A percentile compares a stretch with the other conserved stretches of the same genome.
Evolutionary conservation across 2,113 vertebrate genomes (phyloP).

Genomic region (Eurypyga helias): DNA sequence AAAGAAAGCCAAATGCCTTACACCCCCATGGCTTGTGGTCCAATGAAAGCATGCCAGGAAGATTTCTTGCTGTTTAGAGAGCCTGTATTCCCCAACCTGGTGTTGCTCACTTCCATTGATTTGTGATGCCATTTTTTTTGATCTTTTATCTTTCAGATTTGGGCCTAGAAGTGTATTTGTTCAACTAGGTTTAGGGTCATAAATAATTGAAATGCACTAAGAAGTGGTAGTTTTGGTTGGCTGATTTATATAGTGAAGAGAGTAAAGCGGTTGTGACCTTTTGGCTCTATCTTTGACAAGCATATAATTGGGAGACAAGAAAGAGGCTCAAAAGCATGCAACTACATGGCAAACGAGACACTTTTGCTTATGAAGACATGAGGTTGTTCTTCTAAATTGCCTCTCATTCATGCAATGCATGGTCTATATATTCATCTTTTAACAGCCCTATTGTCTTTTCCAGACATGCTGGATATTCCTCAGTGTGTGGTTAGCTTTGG

Average conservation of each 20-base stretch:
- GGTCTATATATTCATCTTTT: neutral
- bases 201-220: conserved; percentile 28
- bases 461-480: neutral
- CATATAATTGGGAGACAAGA: neutral
- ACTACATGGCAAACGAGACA: neutral
- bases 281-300: neutral
- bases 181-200: neutral
- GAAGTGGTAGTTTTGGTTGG: neutral
- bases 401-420: neutral
- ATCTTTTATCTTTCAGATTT: neutral
- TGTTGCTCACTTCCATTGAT: neutral
- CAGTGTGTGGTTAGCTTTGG: neutral
- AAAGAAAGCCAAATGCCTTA: neutral
- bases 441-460: neutral
- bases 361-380: neutral
- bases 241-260: neutral
- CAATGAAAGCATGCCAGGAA: neutral
- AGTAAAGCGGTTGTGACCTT: neutral
- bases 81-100: neutral
- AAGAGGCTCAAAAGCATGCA: neutral
- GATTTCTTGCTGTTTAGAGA: neutral
- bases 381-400: neutral
- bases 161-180: neutral
- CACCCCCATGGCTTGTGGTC: neutral
- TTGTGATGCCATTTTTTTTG: neutral